Base-by-base conservation (phyloP, 2,888 invertebrate genomes). In the Oligia latruncula region DNA sequence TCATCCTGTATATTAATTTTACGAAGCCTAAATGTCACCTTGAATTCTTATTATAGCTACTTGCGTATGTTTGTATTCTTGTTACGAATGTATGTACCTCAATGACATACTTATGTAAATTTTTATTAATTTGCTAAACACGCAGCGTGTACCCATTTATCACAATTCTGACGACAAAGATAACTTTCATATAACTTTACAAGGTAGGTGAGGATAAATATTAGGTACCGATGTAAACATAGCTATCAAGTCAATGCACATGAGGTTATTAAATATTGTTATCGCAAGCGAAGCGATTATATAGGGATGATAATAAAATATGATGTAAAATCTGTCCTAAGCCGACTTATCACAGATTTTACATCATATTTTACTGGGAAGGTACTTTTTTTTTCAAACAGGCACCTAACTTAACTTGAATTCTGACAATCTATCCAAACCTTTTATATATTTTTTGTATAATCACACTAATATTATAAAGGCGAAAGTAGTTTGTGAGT, bases 81-180 rank as follows among this genome's bases (percentile, higher is more conserved):
- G n/a, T 76, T 64, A 29, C 76, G 49, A 82, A 70, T 82, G 40
- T 64, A 49, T 82, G 40, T 64, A 49, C 65, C 23, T 77, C 76
- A 55, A 65, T 76, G 65, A 29, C 76, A 68, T n/a, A 62, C 23
- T 77, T 35, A 71, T 71, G 70, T 81, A 79, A 29, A 72, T 60
- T 60, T 43, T 35, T 71, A 46, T 62, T 55, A 67, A 76, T 78
- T 74, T 77, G 79, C 80, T 55, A 75, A 67, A 58, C 78, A 82
- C 55, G 84, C 74, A 65, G 71, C 60, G 35, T 66, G 43, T 65
- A 64, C 43, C 73, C 77, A 74, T 62, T 40, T 68, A 78, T 85
- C 73, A 43, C 62, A 71, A 65, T 75, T 64, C 81, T 84, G 80
- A 80, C 66, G 85, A 82, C 78, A 84, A 77, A 81, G 83, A 89